Percentiles rank a stretch among this genome's conserved stretches.
These are phyloP conservation scores for Excalfactoria chinensis DNA, from an alignment of 2,113 vertebrate species.

Conservation along the genomic window DNA sequence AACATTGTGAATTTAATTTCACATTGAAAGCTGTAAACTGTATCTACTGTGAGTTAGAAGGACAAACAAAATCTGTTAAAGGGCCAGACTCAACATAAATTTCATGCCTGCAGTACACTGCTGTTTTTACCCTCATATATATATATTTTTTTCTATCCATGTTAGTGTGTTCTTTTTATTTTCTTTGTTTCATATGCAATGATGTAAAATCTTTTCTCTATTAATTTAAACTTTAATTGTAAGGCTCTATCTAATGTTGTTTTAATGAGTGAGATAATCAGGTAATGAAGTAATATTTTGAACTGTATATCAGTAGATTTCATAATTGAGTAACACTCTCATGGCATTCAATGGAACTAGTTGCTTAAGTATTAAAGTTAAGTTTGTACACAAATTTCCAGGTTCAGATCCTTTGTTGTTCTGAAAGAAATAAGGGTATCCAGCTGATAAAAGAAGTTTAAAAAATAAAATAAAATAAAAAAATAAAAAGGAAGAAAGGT, in stretches of 20 bases:
- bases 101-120: neutral
- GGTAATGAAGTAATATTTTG: neutral
- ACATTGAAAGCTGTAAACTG: conserved; percentile 3
- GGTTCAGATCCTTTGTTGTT: neutral
- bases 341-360: neutral
- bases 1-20: conserved; percentile 65
- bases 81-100: neutral
- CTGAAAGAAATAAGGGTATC: neutral
- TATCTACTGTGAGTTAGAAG: conserved; percentile 21
- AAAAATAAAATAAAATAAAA: neutral
- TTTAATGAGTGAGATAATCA: neutral
- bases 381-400: neutral
- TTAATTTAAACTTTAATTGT: neutral
- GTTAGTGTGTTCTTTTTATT: fast-evolving
- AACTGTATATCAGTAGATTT: neutral
- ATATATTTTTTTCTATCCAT: neutral
- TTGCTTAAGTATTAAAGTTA: neutral
- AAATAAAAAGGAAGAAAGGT: neutral
- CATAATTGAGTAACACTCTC: neutral
- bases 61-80: conserved; percentile 48
- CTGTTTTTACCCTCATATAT: neutral
- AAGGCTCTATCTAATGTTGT: neutral
- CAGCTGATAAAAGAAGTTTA: neutral
- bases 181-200: neutral
- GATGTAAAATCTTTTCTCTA: neutral